Percentiles rank a stretch among this genome's conserved stretches.
Evolutionary conservation across 2,797 vertebrate species (phyloP).

Genomic region (Aulostomus chinensis): DNA sequence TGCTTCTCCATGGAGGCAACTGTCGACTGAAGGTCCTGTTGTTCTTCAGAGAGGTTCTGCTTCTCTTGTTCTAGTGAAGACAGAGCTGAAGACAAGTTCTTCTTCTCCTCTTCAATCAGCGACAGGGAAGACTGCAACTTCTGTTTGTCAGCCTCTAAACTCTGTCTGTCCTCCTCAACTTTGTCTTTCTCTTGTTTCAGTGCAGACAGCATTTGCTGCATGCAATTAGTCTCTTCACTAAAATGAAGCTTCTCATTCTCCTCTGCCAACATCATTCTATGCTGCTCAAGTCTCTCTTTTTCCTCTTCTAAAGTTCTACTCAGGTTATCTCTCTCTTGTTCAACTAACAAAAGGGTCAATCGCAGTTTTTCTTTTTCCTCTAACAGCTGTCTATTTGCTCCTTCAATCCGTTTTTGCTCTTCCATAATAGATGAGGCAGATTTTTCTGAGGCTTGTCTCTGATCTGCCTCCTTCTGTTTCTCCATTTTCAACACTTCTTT

Average conservation of each 20-base stretch:
- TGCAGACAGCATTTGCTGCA: slow-evolving; percentile 35
- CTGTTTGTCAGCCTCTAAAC: slow-evolving; percentile 35
- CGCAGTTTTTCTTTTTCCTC: slow-evolving; percentile 52
- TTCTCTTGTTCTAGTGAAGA: slow-evolving; percentile 51
- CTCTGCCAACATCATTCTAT: slow-evolving; percentile 1
- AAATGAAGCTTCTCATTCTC: slow-evolving; percentile 43
- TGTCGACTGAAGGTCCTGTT: slow-evolving; percentile 35
- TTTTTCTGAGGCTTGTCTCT: slow-evolving; percentile 30
- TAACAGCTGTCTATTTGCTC: slow-evolving; percentile 22
- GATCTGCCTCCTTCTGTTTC: slow-evolving; percentile 35
- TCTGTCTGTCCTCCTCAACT: slow-evolving; percentile 37
- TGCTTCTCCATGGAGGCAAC: slow-evolving; percentile 71
- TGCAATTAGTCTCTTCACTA: too few relatives aligned
- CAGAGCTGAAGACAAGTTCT: slow-evolving; percentile 27
- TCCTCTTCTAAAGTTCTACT: slow-evolving; percentile 40
- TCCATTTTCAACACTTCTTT: slow-evolving; percentile 41
- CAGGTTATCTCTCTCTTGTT: slow-evolving; percentile 45
- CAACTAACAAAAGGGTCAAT: slow-evolving; percentile 6
- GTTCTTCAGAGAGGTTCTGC: slow-evolving; percentile 42
- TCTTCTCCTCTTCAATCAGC: slow-evolving; percentile 43
- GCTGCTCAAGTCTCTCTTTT: slow-evolving; percentile 30
- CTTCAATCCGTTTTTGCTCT: slow-evolving; percentile 36
- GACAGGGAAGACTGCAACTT: slow-evolving; percentile 40
- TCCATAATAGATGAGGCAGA: slow-evolving; percentile 41
- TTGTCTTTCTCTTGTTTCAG: slow-evolving; percentile 40